Percentiles rank a stretch among this genome's conserved stretches.
phyloP scores from a whole-genome alignment of 2,888 invertebrate species.

The Orthosia cruda region DNA sequence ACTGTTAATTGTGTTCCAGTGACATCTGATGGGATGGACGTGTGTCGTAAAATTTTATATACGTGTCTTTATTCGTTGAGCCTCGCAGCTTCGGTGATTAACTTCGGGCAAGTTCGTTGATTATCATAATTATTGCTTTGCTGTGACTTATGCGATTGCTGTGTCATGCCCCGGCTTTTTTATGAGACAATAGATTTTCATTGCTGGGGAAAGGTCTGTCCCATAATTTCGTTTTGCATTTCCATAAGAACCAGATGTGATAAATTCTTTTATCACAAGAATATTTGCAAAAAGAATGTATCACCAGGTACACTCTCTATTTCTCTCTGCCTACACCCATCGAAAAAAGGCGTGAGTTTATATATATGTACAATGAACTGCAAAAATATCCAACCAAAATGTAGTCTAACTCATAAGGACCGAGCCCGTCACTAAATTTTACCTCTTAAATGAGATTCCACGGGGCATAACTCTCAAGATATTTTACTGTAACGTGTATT shows the following conservation, averaged over 20 bases:
- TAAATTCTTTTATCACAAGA: neutral
- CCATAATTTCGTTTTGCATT: neutral
- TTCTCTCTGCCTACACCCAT: no score
- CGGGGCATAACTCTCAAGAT: slow-evolving; percentile 68
- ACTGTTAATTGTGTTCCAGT: slow-evolving; percentile 63
- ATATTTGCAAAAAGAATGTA: neutral
- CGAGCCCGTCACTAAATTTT: slow-evolving; percentile 61
- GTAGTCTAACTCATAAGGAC: slow-evolving; percentile 12
- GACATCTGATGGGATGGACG: slow-evolving; percentile 59
- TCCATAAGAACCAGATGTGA: neutral
- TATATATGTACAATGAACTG: neutral
- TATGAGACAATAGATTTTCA: slow-evolving; percentile 12
- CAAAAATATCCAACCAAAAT: slow-evolving; percentile 37
- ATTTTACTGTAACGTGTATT: slow-evolving; percentile 70
- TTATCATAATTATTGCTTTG: slow-evolving; percentile 62
- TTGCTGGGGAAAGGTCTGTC: neutral
- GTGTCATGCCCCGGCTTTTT: slow-evolving; percentile 2
- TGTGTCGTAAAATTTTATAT: slow-evolving; percentile 68
- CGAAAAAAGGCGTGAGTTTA: no score
- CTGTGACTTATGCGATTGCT: slow-evolving; percentile 6
- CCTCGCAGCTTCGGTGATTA: slow-evolving; percentile 61
- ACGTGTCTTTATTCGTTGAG: slow-evolving; percentile 59
- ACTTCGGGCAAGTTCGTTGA: slow-evolving; percentile 51
- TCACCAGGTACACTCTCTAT: slow-evolving; percentile 18
- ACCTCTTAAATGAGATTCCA: slow-evolving; percentile 68